phyloP scores from a whole-genome alignment of 1,140 invertebrate genomes.

The Wiebesia pumilae region DNA sequence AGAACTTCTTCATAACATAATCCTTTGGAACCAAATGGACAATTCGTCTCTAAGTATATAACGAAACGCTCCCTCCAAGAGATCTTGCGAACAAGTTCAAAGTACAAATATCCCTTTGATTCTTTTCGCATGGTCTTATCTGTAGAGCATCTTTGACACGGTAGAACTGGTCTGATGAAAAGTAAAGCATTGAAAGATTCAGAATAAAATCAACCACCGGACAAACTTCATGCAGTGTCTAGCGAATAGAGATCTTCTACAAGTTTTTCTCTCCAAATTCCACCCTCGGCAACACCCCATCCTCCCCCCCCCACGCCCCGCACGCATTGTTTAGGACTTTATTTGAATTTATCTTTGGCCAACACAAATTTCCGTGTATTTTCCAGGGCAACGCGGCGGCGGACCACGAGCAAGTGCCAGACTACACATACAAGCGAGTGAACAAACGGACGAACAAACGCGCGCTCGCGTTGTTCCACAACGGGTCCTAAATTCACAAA shows the following conservation, averaged over 20 bases:
- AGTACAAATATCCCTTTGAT: neutral
- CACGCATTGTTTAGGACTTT: conserved; percentile 48
- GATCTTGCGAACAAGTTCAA: too few relatives aligned
- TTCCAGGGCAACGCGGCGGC: conserved; percentile 53
- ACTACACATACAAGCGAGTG: neutral
- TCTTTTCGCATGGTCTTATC: neutral
- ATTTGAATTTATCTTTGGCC: conserved; percentile 63
- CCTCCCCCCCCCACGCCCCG: neutral
- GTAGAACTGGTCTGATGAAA: neutral
- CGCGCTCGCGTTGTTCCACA: neutral
- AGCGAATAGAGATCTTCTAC: neutral
- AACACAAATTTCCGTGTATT: conserved; percentile 58
- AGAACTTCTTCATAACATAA: neutral
- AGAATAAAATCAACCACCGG: neutral
- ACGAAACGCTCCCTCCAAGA: neutral
- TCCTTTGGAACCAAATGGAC: neutral
- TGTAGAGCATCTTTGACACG: neutral
- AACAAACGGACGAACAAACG: neutral
- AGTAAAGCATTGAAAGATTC: neutral
- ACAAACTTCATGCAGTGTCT: neutral
- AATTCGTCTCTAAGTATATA: neutral
- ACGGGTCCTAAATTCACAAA: conserved; percentile 60
- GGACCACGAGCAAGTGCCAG: conserved; percentile 49
- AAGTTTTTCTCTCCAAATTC: neutral
- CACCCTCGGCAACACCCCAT: neutral